Base-by-base conservation (phyloP, 2,113 vertebrate species). In the Larimichthys crocea region DNA sequence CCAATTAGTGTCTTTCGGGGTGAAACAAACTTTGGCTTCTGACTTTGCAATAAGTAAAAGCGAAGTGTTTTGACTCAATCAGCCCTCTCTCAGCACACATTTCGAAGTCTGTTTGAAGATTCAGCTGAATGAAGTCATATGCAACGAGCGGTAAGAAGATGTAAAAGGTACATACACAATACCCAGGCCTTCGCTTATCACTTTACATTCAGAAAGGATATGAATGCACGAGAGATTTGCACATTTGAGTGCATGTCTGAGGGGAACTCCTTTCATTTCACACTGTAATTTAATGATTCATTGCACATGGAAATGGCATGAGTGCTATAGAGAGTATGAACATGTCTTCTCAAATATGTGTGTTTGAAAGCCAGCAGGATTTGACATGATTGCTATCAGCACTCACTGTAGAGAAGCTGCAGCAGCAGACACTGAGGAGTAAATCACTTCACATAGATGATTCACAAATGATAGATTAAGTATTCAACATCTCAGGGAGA, bases 61-160 rank as follows among this genome's bases (percentile, higher is more conserved):
- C 53, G 48, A 83, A 77, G 83, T 69, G 56, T 89, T 86, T 84
- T 61, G 71, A 79, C 68, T 85, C 69, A 82, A 76, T 89, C 81
- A 70, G 31, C 44, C 42, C 26, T 86, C 80, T 83, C 57, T 82
- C 83, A 75, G 66, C 64, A 63, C 56, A 78, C 74, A 84, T 89
- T 69, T 56, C 44, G 0, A 9, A 92, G 87, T 95, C 88, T 85
- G 82, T 93, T 94, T 92, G 90, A 94, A 92, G 82, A 83, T 80
- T 49, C 52, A 11, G 52, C 74, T 77, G 62, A 88, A 93, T 90
- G 74, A 83, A 92, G 86, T 92, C 74, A 86, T 89, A 79, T 59
- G 56, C 44, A 85, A 72, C 40, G 70, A 59, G 46, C 66, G 10
- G 46, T 67, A 65, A 80, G 80, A 50, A 60, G 59, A 76, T 72